phyloP scores from a whole-genome alignment of 1,140 invertebrate species.

The Himalopsyche phryganea region DNA sequence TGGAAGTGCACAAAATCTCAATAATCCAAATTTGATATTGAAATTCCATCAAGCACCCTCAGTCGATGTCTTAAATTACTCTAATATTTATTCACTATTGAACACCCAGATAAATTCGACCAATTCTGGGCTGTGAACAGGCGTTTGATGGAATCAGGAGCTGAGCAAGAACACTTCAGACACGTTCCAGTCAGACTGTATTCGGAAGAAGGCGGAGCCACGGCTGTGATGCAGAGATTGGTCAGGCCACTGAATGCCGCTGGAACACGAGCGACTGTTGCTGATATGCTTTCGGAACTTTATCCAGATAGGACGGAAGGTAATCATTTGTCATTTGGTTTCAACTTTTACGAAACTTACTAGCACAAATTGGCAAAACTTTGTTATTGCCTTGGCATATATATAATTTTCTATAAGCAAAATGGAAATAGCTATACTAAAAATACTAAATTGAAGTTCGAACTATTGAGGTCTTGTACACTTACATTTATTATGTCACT shows the following conservation, averaged over 20 bases:
- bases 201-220: slow-evolving; percentile 66
- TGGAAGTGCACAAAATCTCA: no score
- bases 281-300: slow-evolving; percentile 68
- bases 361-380: no score
- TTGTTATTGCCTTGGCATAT: no score
- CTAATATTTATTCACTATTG: no score
- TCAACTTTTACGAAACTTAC: background rate
- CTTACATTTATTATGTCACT: no score
- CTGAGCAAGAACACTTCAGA: slow-evolving; percentile 79
- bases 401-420: no score
- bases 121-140: slow-evolving; percentile 98
- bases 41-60: no score
- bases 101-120: slow-evolving; percentile 91
- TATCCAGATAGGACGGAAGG: slow-evolving; percentile 59
- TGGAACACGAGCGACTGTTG: slow-evolving; percentile 70
- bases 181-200: slow-evolving; percentile 92
- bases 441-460: no score
- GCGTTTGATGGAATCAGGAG: slow-evolving; percentile 84
- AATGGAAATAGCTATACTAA: no score
- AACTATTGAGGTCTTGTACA: no score
- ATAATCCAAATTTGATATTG: no score
- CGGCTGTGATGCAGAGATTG: slow-evolving; percentile 65
- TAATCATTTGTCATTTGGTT: slow-evolving; percentile 35
- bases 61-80: no score
- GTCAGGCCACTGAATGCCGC: slow-evolving; percentile 71